phyloP scores from a whole-genome alignment of 2,797 vertebrate species.

The Fundulus diaphanus region DNA sequence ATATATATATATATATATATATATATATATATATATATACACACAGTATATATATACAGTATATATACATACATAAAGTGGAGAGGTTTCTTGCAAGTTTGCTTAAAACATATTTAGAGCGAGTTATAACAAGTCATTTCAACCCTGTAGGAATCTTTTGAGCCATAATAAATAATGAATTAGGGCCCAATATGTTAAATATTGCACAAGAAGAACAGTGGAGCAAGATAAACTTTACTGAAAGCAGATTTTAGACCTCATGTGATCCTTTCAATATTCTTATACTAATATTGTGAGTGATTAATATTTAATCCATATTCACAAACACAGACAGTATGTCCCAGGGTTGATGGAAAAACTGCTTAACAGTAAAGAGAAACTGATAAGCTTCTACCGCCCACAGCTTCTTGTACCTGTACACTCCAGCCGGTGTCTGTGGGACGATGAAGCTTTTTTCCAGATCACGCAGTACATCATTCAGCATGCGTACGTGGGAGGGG shows the following conservation, averaged over 20 bases:
- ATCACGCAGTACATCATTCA: slow-evolving; percentile 91
- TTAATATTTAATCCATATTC: neutral
- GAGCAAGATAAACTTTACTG: neutral
- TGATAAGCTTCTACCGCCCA: neutral
- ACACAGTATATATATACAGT: too few species aligned
- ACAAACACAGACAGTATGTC: neutral
- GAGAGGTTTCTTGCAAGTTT: neutral
- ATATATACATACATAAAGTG: too few species aligned
- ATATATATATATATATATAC: too few species aligned
- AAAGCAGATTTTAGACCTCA: neutral
- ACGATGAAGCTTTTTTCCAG: slow-evolving; percentile 91
- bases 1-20: too few species aligned
- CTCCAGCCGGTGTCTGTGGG: slow-evolving; percentile 81
- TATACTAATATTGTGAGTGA: neutral
- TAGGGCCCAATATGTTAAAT: neutral
- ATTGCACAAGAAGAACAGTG: neutral
- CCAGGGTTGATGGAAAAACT: neutral
- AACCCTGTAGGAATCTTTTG: neutral
- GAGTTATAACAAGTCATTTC: neutral
- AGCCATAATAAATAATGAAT: neutral
- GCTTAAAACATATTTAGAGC: neutral
- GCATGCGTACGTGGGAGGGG: slow-evolving; percentile 89
- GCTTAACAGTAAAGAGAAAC: neutral
- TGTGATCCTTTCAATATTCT: neutral
- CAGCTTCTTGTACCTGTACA: slow-evolving; percentile 85